phyloP scores from a whole-genome alignment of 2,888 invertebrate genomes.

The Ctena decussata region DNA sequence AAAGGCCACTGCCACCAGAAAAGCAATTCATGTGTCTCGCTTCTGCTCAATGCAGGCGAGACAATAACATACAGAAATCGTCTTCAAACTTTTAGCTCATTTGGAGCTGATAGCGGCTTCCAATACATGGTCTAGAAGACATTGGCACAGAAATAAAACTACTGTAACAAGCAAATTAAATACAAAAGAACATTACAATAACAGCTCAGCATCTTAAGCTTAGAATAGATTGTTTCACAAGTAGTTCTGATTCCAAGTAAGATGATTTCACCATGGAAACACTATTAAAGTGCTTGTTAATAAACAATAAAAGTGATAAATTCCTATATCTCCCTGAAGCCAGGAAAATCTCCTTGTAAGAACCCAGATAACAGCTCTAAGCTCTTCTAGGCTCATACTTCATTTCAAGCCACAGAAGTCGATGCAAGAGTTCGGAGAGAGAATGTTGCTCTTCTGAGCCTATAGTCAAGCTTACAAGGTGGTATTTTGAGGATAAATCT shows the following conservation, averaged over 20 bases:
- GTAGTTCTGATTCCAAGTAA: not conserved
- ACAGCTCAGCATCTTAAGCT: not conserved
- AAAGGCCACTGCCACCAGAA: no score
- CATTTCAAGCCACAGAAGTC: no score
- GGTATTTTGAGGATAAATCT: no score
- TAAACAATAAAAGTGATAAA: constrained; percentile 52
- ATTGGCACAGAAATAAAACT: not conserved
- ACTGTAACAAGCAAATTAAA: not conserved
- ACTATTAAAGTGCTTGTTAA: constrained; percentile 45
- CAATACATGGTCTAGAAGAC: not conserved
- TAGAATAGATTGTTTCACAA: not conserved
- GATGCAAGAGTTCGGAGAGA: no score
- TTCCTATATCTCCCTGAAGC: not conserved
- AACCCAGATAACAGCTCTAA: not conserved
- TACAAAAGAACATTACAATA: not conserved
- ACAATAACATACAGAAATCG: no score
- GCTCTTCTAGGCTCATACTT: not conserved
- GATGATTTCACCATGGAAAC: not conserved
- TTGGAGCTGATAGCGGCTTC: no score
- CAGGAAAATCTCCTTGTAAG: constrained; percentile 12
- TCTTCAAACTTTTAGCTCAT: no score
- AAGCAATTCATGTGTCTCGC: no score
- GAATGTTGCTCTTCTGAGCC: no score
- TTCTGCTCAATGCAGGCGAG: no score
- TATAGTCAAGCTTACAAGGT: no score